Conservation (phyloP, 2,797 vertebrate genomes). For the Falco rusticolus region DNA sequence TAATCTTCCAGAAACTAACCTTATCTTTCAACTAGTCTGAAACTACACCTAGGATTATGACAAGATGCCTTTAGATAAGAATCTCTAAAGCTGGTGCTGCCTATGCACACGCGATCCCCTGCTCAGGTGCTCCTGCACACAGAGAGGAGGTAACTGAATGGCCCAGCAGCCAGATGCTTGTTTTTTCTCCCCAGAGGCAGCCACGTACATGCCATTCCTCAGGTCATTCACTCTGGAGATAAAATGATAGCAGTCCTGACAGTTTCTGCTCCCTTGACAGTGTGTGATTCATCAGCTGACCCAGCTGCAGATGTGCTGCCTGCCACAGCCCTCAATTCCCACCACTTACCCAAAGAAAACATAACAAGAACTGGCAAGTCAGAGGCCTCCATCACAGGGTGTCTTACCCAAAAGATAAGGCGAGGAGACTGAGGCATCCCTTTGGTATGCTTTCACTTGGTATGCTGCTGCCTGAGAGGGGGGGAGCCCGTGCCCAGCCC, state of each 20-base stretch:
- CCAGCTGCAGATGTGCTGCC: background rate
- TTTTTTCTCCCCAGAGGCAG: background rate
- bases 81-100: background rate
- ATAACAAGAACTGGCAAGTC: background rate
- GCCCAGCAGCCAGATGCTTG: no score
- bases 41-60: background rate
- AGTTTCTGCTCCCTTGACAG: background rate
- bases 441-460: background rate
- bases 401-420: background rate
- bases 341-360: background rate
- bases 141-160: rapidly evolving
- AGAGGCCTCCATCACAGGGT: background rate
- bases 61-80: background rate
- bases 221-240: background rate
- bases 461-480: background rate
- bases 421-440: background rate
- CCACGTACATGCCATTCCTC: rapidly evolving
- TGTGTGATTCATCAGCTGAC: rapidly evolving
- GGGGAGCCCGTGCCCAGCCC: background rate
- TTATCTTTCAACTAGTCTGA: background rate
- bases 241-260: background rate
- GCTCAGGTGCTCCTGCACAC: rapidly evolving
- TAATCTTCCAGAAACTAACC: background rate
- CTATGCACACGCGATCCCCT: background rate
- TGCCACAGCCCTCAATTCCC: background rate